Evolutionary conservation across 2,797 vertebrate genomes (phyloP).

Genomic region (Clarias platycephalus): DNA sequence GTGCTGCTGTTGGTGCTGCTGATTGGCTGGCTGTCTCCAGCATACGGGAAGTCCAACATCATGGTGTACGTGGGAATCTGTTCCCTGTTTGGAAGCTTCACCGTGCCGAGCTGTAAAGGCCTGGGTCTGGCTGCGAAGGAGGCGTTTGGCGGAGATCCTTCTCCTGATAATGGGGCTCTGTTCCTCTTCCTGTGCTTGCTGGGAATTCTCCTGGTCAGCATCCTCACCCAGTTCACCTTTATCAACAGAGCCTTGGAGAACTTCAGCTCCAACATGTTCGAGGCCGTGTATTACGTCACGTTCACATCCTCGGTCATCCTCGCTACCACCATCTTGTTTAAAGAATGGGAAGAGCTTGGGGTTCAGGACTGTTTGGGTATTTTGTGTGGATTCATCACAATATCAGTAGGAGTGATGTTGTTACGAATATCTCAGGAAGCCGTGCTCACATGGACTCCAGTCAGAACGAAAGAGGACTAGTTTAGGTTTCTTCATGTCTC

Average conservation of each 20-base stretch:
- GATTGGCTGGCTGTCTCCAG: constrained; percentile 86
- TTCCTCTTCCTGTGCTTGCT: constrained; percentile 83
- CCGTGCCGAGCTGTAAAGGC: constrained; percentile 94
- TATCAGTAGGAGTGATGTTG: constrained; percentile 87
- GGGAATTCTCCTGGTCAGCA: constrained; percentile 82
- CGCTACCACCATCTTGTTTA: constrained; percentile 91
- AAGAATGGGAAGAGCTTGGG: constrained; percentile 87
- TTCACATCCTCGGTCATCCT: constrained; percentile 89
- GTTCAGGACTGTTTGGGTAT: constrained; percentile 84
- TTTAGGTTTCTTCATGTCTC: not conserved
- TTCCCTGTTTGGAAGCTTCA: constrained; percentile 93
- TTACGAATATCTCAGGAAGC: constrained; percentile 91
- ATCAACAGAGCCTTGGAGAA: constrained; percentile 93
- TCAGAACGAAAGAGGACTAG: constrained; percentile 80
- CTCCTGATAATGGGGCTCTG: constrained; percentile 74
- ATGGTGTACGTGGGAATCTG: constrained; percentile 96
- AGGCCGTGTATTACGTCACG: constrained; percentile 92
- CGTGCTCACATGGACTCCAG: constrained; percentile 79
- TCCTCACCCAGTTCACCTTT: constrained; percentile 91
- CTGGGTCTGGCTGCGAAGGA: constrained; percentile 89
- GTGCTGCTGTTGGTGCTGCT: constrained; percentile 83
- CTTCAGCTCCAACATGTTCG: constrained; percentile 90
- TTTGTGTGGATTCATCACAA: constrained; percentile 85
- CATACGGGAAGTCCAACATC: constrained; percentile 87
- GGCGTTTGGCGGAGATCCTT: constrained; percentile 75